Evolutionary conservation across 53 echinoderm and acorn worm species (phyloP).

Genomic region (Stichopus horrens): DNA sequence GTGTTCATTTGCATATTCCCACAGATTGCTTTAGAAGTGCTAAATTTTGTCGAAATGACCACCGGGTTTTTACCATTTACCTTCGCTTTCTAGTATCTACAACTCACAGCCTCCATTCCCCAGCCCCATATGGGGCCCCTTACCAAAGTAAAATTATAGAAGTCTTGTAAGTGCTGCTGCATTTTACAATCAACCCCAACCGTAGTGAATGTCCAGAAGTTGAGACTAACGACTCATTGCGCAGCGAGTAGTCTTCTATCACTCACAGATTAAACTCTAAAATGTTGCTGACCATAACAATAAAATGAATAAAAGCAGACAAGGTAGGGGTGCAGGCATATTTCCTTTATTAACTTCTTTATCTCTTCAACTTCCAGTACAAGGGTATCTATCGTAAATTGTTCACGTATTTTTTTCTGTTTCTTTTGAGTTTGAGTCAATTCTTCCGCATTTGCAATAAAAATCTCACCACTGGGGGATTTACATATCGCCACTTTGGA

Average conservation of each 20-base stretch:
- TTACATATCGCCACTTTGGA: background rate
- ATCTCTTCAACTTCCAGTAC: no score
- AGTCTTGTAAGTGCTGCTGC: background rate
- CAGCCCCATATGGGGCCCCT: background rate
- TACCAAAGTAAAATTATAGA: slow-evolving; percentile 2
- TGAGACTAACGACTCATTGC: background rate
- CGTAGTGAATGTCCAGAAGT: background rate
- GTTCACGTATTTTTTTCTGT: no score
- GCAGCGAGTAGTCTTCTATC: background rate
- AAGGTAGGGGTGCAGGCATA: no score
- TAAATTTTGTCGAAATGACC: slow-evolving; percentile 14
- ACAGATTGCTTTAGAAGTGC: background rate
- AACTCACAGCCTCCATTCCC: background rate
- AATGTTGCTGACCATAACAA: slow-evolving; percentile 2
- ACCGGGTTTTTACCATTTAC: background rate
- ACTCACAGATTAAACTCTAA: background rate
- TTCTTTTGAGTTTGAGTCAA: no score
- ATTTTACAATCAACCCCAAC: background rate
- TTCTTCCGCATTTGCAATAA: no score
- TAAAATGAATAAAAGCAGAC: background rate
- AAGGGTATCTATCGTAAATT: no score
- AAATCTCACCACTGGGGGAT: background rate
- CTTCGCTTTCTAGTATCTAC: background rate
- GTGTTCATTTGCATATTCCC: background rate
- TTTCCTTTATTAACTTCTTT: no score